Conservation (phyloP, 2,888 invertebrate genomes). For the Thera obeliscata region DNA sequence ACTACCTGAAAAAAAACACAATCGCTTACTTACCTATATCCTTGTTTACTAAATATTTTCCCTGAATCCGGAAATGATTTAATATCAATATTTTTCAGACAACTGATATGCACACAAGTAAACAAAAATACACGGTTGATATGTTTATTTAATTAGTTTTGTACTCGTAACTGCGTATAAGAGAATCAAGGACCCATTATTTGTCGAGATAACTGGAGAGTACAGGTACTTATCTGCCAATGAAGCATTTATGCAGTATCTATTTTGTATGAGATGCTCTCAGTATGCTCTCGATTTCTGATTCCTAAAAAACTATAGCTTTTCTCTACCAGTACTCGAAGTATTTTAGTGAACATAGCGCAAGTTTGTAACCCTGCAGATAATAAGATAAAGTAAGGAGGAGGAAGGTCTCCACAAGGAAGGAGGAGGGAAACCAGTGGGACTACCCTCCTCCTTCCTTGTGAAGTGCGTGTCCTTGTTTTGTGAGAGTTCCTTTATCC, state of each 20-base stretch:
- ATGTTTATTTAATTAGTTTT: neutral
- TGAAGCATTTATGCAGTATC: neutral
- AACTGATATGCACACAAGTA: conserved; percentile 3
- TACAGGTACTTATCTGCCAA: neutral
- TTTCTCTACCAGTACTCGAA: too few relatives aligned
- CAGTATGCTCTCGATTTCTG: too few relatives aligned
- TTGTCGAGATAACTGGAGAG: neutral
- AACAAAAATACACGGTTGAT: neutral
- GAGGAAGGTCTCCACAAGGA: too few relatives aligned
- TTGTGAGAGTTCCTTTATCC: too few relatives aligned
- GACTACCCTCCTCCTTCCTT: too few relatives aligned
- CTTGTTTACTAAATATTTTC: conserved; percentile 33
- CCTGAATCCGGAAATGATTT: conserved; percentile 2
- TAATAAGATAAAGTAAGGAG: too few relatives aligned
- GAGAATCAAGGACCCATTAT: neutral
- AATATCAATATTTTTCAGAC: conserved; percentile 29
- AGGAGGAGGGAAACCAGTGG: too few relatives aligned
- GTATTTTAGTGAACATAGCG: too few relatives aligned
- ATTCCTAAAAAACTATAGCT: too few relatives aligned
- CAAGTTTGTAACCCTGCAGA: too few relatives aligned
- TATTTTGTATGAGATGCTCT: too few relatives aligned
- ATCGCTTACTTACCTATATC: conserved; percentile 27
- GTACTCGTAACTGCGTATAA: conserved; percentile 1
- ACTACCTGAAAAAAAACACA: conserved; percentile 7
- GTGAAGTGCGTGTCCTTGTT: too few relatives aligned